Conservation (phyloP, 2,113 vertebrate genomes). For the Corythaeola cristata region DNA sequence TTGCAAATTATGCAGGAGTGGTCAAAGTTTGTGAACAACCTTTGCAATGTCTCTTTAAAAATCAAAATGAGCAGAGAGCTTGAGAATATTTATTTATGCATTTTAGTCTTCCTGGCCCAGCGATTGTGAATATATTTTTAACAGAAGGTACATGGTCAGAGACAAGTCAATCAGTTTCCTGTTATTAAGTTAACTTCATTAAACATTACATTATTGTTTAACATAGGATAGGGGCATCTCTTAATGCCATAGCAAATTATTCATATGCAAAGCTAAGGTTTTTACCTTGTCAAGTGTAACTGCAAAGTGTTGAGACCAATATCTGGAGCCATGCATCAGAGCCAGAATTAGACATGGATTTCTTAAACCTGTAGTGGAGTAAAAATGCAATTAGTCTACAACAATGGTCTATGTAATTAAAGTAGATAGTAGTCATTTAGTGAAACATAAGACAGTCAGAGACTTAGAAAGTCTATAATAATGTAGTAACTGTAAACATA, state of each 20-base stretch:
- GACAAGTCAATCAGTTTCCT: not conserved
- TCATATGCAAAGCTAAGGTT: not conserved
- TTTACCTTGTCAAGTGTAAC: not conserved
- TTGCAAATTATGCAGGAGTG: not conserved
- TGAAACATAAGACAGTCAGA: not conserved
- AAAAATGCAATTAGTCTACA: conserved; percentile 1
- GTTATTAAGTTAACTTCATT: not conserved
- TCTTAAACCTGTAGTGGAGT: not conserved
- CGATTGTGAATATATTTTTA: not conserved
- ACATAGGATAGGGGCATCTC: not conserved
- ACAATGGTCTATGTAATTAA: not conserved
- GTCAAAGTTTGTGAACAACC: not conserved
- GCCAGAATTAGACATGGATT: not conserved
- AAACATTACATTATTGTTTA: not conserved
- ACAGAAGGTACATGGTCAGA: not conserved
- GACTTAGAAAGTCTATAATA: not conserved
- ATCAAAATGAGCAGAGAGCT: not conserved
- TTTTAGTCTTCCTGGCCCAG: not conserved
- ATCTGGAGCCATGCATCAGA: not conserved
- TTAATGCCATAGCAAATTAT: not conserved
- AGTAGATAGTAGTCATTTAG: not conserved
- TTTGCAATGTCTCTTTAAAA: conserved; percentile 1
- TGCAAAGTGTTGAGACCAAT: not conserved
- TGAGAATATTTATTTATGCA: not conserved
- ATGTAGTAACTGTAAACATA: not conserved